These are phyloP conservation scores for Solea solea DNA, from an alignment of 2,113 vertebrate species.

Conservation along the genomic window DNA sequence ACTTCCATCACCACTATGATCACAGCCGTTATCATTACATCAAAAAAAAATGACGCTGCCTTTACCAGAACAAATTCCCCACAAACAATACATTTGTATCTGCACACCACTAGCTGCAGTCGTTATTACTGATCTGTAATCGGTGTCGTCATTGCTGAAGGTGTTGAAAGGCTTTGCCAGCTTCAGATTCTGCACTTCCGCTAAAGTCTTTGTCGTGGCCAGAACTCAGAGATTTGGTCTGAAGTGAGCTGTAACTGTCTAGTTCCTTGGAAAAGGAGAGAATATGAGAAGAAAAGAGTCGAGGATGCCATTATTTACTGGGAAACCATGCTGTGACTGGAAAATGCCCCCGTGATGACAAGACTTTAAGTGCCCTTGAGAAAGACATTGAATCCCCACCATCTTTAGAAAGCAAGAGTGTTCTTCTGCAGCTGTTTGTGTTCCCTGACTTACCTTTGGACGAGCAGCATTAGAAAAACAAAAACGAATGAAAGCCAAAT, in stretches of 20 bases:
- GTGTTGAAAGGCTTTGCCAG: conserved; percentile 7
- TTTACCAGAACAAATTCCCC: conserved; percentile 36
- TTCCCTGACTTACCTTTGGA: conserved; percentile 24
- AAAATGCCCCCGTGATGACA: conserved; percentile 58
- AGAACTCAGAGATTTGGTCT: conserved; percentile 15
- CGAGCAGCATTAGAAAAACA: too few relatives aligned
- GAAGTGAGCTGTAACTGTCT: conserved; percentile 14
- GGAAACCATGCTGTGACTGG: conserved; percentile 54
- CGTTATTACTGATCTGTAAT: conserved; percentile 49
- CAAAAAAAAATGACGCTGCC: conserved; percentile 34
- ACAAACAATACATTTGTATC: conserved; percentile 51
- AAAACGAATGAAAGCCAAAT: too few relatives aligned
- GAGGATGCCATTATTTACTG: conserved; percentile 51
- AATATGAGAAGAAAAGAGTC: conserved; percentile 8
- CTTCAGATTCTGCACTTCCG: conserved; percentile 23
- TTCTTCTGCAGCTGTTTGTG: conserved; percentile 27
- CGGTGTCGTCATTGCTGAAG: conserved; percentile 18
- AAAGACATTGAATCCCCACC: conserved; percentile 46
- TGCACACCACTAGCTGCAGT: conserved; percentile 46
- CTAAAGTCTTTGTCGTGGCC: conserved; percentile 5
- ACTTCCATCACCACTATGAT: conserved; percentile 49
- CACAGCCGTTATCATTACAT: conserved; percentile 43
- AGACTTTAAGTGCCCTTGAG: conserved; percentile 57
- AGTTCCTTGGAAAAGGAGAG: conserved; percentile 11
- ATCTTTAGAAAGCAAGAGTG: conserved; percentile 45